Conservation (phyloP, 2,797 vertebrate genomes). For the Artibeus lituratus region DNA sequence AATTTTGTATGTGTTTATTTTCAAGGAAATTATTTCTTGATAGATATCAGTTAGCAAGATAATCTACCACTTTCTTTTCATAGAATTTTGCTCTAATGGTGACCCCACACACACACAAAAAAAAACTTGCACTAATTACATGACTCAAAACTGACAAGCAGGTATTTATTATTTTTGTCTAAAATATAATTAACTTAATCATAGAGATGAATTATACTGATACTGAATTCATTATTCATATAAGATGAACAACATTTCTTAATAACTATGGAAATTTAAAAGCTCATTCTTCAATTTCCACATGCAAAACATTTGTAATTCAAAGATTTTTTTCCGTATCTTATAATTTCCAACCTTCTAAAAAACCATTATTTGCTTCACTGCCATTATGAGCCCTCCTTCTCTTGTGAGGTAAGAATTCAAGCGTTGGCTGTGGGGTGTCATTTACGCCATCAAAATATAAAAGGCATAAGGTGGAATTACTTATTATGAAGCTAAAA, state of each 20-base stretch:
- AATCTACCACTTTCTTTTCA: neutral
- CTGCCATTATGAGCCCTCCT: neutral
- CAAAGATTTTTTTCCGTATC: neutral
- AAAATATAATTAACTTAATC: neutral
- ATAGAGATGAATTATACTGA: neutral
- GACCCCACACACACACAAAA: neutral
- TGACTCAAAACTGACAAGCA: neutral
- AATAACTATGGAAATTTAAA: neutral
- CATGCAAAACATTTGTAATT: neutral
- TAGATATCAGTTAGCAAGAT: neutral
- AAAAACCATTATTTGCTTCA: slow-evolving; percentile 10
- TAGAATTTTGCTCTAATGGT: neutral
- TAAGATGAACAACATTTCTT: neutral
- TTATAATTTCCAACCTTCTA: neutral
- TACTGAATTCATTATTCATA: neutral
- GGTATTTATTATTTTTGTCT: neutral
- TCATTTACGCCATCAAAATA: neutral
- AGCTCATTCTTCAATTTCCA: neutral
- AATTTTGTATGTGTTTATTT: neutral
- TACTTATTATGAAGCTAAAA: neutral
- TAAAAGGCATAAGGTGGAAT: neutral
- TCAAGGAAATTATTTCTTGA: neutral
- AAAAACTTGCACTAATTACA: neutral
- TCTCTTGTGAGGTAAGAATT: neutral
- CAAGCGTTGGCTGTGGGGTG: neutral